Percentiles rank a stretch among this genome's conserved stretches.
phyloP scores from a whole-genome alignment of 2,113 vertebrate genomes.

The Halichoeres trimaculatus region DNA sequence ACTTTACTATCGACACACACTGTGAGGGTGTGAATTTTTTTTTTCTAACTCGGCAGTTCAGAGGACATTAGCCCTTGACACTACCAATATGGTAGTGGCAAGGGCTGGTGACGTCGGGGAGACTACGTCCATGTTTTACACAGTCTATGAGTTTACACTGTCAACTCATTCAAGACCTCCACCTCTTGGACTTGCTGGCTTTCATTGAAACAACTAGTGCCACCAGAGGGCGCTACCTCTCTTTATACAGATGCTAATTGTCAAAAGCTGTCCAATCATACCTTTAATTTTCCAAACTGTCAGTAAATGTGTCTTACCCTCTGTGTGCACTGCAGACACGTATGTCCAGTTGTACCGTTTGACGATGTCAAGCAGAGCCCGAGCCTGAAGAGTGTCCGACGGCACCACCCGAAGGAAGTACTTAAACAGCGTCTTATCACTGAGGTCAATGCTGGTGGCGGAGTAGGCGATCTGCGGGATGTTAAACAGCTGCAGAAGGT shows the following conservation, averaged over 20 bases:
- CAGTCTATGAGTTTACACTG: too few species aligned
- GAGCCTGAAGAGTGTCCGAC: slow-evolving; percentile 93
- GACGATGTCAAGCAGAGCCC: slow-evolving; percentile 94
- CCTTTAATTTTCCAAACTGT: neutral
- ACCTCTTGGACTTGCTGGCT: too few species aligned
- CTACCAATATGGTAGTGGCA: too few species aligned
- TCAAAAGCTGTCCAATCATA: neutral
- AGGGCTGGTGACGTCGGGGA: too few species aligned
- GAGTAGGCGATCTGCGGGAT: slow-evolving; percentile 97
- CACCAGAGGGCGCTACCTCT: too few species aligned
- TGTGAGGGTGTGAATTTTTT: too few species aligned
- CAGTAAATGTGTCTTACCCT: slow-evolving; percentile 85
- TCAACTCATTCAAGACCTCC: too few species aligned
- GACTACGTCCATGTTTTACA: too few species aligned
- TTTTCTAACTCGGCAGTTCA: too few species aligned
- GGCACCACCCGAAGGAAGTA: slow-evolving; percentile 96
- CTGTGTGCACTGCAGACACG: slow-evolving; percentile 95
- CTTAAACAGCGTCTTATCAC: slow-evolving; percentile 95
- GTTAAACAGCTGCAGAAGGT: slow-evolving; percentile 95
- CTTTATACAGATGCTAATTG: neutral
- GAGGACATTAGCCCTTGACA: too few species aligned
- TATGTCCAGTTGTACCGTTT: slow-evolving; percentile 98
- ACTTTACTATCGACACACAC: too few species aligned
- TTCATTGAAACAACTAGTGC: too few species aligned
- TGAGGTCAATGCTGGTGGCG: slow-evolving; percentile 94